phyloP scores from a whole-genome alignment of 2,888 invertebrate genomes.

The Tenthredo mesomela region DNA sequence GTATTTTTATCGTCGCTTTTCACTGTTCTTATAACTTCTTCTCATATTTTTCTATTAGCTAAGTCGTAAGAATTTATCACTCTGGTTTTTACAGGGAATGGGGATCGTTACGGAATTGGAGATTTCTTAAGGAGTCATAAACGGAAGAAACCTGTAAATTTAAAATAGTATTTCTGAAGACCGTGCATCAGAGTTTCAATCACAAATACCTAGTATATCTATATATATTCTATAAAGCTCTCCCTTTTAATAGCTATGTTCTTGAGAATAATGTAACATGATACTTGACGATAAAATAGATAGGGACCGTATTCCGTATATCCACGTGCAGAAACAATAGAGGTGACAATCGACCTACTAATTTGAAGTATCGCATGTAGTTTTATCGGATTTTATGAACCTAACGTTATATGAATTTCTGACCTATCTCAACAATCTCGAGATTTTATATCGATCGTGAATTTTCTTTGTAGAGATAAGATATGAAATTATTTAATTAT shows the following conservation, averaged over 20 bases:
- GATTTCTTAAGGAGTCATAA: background rate
- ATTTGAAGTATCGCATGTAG: slow-evolving; percentile 5
- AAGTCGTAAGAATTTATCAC: background rate
- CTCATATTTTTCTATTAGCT: background rate
- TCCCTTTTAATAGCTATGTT: background rate
- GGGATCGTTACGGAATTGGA: too few relatives aligned
- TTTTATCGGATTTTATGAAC: slow-evolving; percentile 8
- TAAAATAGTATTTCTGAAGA: background rate
- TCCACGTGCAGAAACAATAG: slow-evolving; percentile 22
- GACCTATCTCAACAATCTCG: slow-evolving; percentile 37
- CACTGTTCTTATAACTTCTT: background rate
- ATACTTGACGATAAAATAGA: slow-evolving; percentile 14
- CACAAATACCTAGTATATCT: background rate
- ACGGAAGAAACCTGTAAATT: background rate
- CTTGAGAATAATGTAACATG: background rate
- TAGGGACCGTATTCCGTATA: slow-evolving; percentile 5
- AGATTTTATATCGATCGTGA: background rate
- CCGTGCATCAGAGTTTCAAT: background rate
- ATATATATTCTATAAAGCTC: background rate
- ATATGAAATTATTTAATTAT: background rate
- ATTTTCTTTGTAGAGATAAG: background rate
- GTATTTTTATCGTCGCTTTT: background rate
- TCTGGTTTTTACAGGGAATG: background rate
- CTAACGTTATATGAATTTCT: slow-evolving; percentile 12
- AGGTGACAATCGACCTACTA: slow-evolving; percentile 36